Evolutionary conservation across 30 jellyfish, hydroid and myxozoan species (phyloP).

Genomic region (Hydractinia symbiolongicarpus): DNA sequence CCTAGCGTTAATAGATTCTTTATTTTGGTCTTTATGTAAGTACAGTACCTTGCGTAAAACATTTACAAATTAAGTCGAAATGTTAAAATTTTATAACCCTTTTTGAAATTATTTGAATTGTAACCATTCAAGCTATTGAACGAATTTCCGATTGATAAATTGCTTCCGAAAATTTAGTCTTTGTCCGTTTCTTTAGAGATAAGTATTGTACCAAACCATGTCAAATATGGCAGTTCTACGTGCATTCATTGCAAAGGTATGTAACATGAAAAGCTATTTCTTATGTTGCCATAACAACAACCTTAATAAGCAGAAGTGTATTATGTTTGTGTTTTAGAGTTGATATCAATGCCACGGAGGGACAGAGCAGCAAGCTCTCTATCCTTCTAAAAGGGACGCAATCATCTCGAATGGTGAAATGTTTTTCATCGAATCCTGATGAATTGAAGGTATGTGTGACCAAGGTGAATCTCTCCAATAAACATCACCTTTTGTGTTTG

Average conservation of each 20-base stretch:
- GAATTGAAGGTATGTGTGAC: conserved; percentile 57
- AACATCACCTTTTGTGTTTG: no score
- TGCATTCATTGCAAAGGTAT: conserved; percentile 87
- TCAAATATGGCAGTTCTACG: conserved; percentile 93
- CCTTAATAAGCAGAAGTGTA: background rate
- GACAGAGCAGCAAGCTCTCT: conserved; percentile 58
- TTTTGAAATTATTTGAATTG: no score
- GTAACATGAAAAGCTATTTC: background rate
- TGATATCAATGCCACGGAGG: conserved; percentile 79
- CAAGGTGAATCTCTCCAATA: background rate
- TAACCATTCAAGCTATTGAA: no score
- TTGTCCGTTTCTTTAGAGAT: conserved; percentile 49
- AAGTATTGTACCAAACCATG: conserved; percentile 79
- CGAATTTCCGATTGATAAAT: background rate
- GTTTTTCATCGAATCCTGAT: conserved; percentile 73
- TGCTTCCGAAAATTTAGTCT: background rate
- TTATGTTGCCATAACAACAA: background rate
- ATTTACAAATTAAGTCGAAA: no score
- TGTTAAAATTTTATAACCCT: no score
- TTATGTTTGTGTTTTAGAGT: conserved; percentile 32
- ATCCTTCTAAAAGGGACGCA: conserved; percentile 85
- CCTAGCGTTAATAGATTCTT: conserved; percentile 73
- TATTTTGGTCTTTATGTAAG: conserved; percentile 76
- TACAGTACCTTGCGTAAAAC: background rate
- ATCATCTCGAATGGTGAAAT: conserved; percentile 75